Evolutionary conservation across 2,113 vertebrate genomes (phyloP).

Genomic region (Pollimyrus isidori): DNA sequence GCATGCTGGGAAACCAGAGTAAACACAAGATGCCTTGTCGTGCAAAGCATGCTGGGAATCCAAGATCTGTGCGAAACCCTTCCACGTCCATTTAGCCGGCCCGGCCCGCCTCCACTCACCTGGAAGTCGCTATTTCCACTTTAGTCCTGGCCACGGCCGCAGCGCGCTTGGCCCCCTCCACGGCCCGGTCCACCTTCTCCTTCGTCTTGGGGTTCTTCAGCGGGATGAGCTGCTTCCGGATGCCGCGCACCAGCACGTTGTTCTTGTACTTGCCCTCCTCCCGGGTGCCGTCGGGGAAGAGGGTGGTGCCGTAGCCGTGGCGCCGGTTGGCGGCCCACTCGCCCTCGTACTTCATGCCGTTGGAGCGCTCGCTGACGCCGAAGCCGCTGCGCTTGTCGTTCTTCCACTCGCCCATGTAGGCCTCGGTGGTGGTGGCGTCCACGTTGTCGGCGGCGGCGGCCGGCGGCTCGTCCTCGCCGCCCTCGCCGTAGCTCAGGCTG

Average conservation of each 20-base stretch:
- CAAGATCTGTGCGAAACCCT: not conserved
- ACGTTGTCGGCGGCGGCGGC: constrained; percentile 82
- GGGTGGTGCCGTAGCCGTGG: constrained; percentile 88
- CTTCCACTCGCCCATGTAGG: constrained; percentile 93
- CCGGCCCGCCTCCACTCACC: constrained; percentile 55
- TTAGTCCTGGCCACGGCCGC: constrained; percentile 89
- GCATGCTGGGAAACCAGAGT: not conserved
- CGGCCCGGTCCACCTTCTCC: constrained; percentile 88
- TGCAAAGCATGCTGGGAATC: not conserved
- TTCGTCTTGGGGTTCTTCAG: constrained; percentile 88
- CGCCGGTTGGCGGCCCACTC: constrained; percentile 91
- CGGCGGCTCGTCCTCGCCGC: constrained; percentile 73
- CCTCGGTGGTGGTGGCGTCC: constrained; percentile 89
- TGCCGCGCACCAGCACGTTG: constrained; percentile 81
- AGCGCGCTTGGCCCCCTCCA: constrained; percentile 81
- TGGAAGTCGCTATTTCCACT: constrained; percentile 92
- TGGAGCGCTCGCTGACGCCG: constrained; percentile 85
- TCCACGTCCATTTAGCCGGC: not conserved
- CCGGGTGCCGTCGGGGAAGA: constrained; percentile 83
- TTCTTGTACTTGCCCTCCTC: constrained; percentile 98
- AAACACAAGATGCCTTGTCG: not conserved
- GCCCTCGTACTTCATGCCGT: constrained; percentile 91
- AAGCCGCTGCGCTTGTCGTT: constrained; percentile 90
- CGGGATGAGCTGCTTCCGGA: constrained; percentile 87
- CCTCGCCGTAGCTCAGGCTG: constrained; percentile 85